Conservation (phyloP, 1,140 invertebrate species). For the Drosophila melanogaster region Release_6_plus_ISO1_MT NC_004354.4:15309001-15309500, state of each 20-base stretch:
- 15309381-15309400: background rate
- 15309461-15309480: constrained; percentile 13
- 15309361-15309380: background rate
- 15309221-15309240: too few species aligned
- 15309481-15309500: background rate
- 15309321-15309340: background rate
- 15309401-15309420: constrained; percentile 2
- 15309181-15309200: too few species aligned
- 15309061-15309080: constrained; percentile 9
- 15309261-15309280: too few species aligned
- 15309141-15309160: background rate
- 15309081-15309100: constrained; percentile 15
- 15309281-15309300: too few species aligned
- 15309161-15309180: too few species aligned
- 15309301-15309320: background rate
- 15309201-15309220: too few species aligned
- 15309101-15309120: background rate
- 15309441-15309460: constrained; percentile 37
- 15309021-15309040: background rate
- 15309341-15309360: constrained; percentile 3
- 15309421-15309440: constrained; percentile 20
- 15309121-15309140: background rate
- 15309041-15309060: background rate
- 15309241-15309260: too few species aligned
- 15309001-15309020: background rate